phyloP scores from a whole-genome alignment of 2,888 invertebrate genomes.

The Cheilosia pagana region DNA sequence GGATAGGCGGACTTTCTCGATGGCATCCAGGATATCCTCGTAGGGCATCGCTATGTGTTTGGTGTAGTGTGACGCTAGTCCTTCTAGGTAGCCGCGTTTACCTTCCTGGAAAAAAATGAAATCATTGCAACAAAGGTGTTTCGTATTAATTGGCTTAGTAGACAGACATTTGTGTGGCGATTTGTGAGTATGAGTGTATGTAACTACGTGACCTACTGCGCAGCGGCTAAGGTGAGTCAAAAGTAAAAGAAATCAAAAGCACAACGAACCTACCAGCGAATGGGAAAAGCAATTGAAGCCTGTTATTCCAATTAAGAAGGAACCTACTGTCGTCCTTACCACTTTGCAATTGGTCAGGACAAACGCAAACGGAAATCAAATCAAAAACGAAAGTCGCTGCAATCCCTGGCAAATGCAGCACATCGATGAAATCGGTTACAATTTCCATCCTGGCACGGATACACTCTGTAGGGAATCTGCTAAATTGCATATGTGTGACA shows the following conservation, averaged over 20 bases:
- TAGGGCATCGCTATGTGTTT: constrained; percentile 94
- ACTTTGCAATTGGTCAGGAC: no score
- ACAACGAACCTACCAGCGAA: no score
- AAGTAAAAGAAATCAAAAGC: not conserved
- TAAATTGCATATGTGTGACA: constrained; percentile 2
- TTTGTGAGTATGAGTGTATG: constrained; percentile 15
- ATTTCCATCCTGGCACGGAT: constrained; percentile 14
- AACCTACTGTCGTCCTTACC: no score
- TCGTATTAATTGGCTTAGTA: constrained; percentile 42
- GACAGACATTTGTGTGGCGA: constrained; percentile 8
- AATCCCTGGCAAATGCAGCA: constrained; percentile 30
- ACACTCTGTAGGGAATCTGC: not conserved
- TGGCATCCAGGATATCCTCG: constrained; percentile 92
- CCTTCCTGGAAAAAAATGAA: constrained; percentile 87
- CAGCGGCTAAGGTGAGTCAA: not conserved
- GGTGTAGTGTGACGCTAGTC: constrained; percentile 93
- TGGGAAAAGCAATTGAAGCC: no score
- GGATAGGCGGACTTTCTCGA: constrained; percentile 91
- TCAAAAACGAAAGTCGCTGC: constrained; percentile 32
- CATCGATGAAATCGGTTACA: constrained; percentile 23
- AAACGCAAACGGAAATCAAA: constrained; percentile 25
- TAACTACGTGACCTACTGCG: constrained; percentile 48
- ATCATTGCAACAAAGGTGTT: constrained; percentile 67
- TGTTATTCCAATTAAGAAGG: no score
- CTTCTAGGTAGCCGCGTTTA: constrained; percentile 93